These are phyloP conservation scores for Dipus sagitta DNA, from an alignment of 2,797 vertebrate genomes.

Conservation along the genomic window DNA sequence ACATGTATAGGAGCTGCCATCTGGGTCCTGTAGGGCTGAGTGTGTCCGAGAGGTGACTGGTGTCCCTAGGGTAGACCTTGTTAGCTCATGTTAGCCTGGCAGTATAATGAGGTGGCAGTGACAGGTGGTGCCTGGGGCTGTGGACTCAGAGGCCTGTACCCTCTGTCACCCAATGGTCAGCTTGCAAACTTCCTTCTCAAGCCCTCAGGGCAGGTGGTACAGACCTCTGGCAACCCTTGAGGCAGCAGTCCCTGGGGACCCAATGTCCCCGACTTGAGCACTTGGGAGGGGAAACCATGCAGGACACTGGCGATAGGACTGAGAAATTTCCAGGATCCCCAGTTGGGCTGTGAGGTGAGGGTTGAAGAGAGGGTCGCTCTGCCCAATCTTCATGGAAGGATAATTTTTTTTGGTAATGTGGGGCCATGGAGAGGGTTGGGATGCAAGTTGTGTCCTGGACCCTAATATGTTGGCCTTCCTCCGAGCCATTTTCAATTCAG, in stretches of 20 bases:
- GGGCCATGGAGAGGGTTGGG: background rate
- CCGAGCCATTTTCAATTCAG: slow-evolving; percentile 73
- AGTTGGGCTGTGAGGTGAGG: background rate
- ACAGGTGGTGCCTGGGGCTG: slow-evolving; percentile 78
- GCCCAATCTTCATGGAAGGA: background rate
- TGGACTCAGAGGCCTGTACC: slow-evolving; percentile 35
- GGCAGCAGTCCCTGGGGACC: background rate
- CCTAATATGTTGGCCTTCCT: background rate
- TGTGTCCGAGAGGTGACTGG: background rate
- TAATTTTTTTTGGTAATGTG: background rate
- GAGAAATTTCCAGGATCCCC: background rate
- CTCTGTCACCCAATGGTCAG: background rate
- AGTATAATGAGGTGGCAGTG: slow-evolving; percentile 79
- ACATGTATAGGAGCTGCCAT: background rate
- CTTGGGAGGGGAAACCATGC: background rate
- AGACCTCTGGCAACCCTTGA: background rate
- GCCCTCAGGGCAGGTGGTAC: background rate
- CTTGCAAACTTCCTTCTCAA: background rate
- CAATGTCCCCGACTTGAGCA: too few relatives aligned
- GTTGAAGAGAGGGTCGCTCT: background rate
- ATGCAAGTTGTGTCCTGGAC: background rate
- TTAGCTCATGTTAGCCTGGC: slow-evolving; percentile 73
- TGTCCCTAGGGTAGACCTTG: slow-evolving; percentile 30
- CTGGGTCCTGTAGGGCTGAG: background rate
- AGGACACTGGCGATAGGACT: background rate